These are phyloP conservation scores for Petromus typicus DNA, from an alignment of 2,113 vertebrate genomes.

Conservation along the genomic window DNA sequence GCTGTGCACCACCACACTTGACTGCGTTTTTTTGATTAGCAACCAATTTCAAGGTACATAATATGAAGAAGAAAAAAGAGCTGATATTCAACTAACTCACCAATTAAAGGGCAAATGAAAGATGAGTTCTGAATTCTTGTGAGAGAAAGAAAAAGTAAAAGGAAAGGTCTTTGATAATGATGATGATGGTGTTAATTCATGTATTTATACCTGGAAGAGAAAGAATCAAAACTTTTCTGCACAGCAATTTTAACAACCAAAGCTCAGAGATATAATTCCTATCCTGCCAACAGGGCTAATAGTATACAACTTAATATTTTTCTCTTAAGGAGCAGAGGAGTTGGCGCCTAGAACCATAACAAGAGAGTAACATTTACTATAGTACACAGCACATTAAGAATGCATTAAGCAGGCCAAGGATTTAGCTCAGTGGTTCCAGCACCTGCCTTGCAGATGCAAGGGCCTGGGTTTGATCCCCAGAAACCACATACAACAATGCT, in stretches of 20 bases:
- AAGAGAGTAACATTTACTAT: background rate
- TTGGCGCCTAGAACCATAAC: background rate
- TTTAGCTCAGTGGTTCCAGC: no score
- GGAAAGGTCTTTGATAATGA: background rate
- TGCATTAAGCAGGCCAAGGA: constrained; percentile 6
- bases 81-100: background rate
- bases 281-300: constrained; percentile 23
- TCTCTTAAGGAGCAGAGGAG: background rate
- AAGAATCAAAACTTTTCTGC: background rate
- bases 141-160: background rate
- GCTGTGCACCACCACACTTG: background rate
- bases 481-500: no score
- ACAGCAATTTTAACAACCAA: constrained; percentile 12
- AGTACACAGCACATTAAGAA: background rate
- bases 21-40: background rate
- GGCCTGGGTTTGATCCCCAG: no score
- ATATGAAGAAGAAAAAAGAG: background rate
- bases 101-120: background rate
- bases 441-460: no score
- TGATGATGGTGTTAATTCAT: background rate
- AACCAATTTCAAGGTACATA: background rate
- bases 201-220: constrained; percentile 30
- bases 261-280: constrained; percentile 17
- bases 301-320: background rate
- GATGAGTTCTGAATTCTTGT: background rate